These are phyloP conservation scores for Achatina immaculata DNA, from an alignment of 1,140 invertebrate genomes.

Conservation along the genomic window DNA sequence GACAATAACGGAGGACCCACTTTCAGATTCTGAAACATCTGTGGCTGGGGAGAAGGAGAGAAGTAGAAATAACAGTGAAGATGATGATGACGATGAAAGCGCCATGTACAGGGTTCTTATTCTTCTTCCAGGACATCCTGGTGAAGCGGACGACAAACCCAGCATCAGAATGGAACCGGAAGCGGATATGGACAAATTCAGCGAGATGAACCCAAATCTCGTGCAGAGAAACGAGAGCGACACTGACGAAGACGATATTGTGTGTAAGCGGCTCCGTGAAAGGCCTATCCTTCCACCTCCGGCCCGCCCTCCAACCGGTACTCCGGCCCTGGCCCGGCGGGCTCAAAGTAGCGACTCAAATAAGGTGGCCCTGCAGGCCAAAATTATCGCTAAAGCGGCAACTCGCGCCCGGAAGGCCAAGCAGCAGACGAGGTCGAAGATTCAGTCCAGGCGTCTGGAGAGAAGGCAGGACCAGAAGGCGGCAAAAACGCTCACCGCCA, in stretches of 20 bases:
- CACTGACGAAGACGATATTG: conserved; percentile 39
- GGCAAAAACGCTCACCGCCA: conserved; percentile 96
- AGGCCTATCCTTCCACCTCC: conserved; percentile 32
- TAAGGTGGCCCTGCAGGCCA: conserved; percentile 60
- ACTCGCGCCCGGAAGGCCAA: conserved; percentile 51
- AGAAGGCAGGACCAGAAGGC: conserved; percentile 98
- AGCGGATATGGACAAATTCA: conserved; percentile 45
- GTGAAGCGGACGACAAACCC: conserved; percentile 37
- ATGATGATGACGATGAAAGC: conserved; percentile 37
- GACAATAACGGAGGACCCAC: conserved; percentile 27
- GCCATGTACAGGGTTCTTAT: conserved; percentile 91
- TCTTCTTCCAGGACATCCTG: conserved; percentile 74
- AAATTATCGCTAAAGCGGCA: conserved; percentile 58
- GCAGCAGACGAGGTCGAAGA: conserved; percentile 50
- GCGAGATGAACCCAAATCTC: conserved; percentile 38
- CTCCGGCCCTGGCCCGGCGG: conserved; percentile 58
- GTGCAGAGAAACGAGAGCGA: conserved; percentile 41
- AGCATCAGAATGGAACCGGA: conserved; percentile 52
- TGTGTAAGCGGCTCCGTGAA: not conserved
- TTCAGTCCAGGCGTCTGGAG: conserved; percentile 83
- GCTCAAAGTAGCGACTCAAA: conserved; percentile 55
- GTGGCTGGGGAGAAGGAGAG: not conserved
- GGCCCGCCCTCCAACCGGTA: conserved; percentile 52
- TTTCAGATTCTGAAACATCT: not conserved
- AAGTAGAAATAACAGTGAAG: conserved; percentile 7